phyloP scores from a whole-genome alignment of 1,140 invertebrate species.

The Bilobella aurantiaca region DNA sequence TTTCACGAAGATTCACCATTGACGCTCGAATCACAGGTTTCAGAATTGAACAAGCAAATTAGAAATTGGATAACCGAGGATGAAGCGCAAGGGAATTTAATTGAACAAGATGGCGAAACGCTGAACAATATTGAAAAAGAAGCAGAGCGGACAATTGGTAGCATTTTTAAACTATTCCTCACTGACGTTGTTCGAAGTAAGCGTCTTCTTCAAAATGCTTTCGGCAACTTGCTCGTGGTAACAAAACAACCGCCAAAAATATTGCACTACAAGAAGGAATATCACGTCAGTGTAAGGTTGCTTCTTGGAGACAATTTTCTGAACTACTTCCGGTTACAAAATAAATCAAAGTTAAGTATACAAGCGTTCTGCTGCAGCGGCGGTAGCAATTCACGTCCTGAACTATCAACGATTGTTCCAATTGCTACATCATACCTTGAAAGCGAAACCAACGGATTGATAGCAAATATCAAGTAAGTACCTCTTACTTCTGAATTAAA shows the following conservation, averaged over 20 bases:
- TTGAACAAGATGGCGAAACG: no score
- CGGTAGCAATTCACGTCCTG: not conserved
- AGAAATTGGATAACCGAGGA: no score
- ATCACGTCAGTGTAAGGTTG: not conserved
- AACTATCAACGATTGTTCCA: not conserved
- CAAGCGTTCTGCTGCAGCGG: not conserved
- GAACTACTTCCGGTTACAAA: not conserved
- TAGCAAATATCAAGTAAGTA: no score
- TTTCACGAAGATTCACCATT: no score
- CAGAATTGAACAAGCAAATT: no score
- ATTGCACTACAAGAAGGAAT: not conserved
- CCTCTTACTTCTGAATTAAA: no score
- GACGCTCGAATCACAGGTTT: no score
- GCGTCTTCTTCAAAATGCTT: not conserved
- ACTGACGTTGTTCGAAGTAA: not conserved
- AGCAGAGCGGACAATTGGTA: not conserved
- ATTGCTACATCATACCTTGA: not conserved
- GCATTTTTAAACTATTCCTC: not conserved
- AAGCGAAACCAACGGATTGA: no score
- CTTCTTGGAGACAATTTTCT: not conserved
- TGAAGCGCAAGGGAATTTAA: no score
- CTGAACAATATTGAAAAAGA: no score
- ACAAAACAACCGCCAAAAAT: not conserved
- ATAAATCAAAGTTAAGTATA: not conserved
- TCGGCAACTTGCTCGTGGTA: not conserved